These are phyloP conservation scores for Lepus timidus DNA, from an alignment of 2,113 vertebrate genomes.

Conservation along the genomic window DNA sequence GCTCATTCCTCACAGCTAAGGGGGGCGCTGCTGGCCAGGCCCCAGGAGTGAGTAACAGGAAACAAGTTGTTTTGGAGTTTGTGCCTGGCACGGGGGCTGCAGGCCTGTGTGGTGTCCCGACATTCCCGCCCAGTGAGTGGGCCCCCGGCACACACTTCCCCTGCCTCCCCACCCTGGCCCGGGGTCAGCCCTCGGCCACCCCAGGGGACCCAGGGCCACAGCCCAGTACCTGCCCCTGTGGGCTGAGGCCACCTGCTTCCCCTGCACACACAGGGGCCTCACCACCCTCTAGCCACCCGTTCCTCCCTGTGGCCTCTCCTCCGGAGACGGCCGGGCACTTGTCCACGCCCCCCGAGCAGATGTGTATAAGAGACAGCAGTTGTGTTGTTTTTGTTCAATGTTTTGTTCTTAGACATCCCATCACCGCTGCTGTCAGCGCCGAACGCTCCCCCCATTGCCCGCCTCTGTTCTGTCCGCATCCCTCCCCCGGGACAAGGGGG, in stretches of 20 bases:
- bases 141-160: constrained; percentile 51
- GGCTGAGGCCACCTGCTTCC: neutral
- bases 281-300: neutral
- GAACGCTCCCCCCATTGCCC: constrained; percentile 65
- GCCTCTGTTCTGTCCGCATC: constrained; percentile 1
- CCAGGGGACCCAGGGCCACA: neutral
- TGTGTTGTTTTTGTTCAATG: constrained; percentile 84
- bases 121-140: constrained; percentile 79
- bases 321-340: neutral
- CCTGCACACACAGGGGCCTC: neutral
- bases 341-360: neutral
- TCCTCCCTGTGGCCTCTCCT: neutral
- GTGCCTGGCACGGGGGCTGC: constrained; percentile 71
- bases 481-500: constrained; percentile 32
- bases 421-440: constrained; percentile 85
- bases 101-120: constrained; percentile 54
- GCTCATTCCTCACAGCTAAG: constrained; percentile 6
- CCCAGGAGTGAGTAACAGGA: constrained; percentile 85
- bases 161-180: constrained; percentile 27
- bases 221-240: neutral
- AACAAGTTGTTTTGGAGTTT: constrained; percentile 78
- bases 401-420: constrained; percentile 85
- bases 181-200: constrained; percentile 38
- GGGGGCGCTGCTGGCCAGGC: constrained; percentile 42
- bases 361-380: too few species aligned